Conservation (phyloP, 2,797 vertebrate species). For the Micromesistius poutassou region DNA sequence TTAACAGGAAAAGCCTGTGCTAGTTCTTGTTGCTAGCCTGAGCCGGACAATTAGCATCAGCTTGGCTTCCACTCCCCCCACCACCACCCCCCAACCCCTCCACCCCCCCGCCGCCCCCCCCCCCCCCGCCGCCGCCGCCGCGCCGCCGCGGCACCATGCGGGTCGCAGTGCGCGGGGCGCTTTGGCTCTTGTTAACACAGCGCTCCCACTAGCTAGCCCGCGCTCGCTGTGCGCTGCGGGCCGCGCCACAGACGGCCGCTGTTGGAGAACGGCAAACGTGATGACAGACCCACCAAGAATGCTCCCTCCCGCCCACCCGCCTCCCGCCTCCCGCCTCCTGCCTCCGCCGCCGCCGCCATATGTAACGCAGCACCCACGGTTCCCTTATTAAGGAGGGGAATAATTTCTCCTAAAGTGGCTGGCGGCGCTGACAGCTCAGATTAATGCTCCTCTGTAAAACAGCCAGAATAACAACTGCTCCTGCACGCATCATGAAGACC, state of each 20-base stretch:
- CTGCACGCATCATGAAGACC: constrained; percentile 73
- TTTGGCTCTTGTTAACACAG: constrained; percentile 59
- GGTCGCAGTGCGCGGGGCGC: constrained; percentile 41
- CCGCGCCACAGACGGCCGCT: constrained; percentile 62
- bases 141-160: constrained; percentile 42
- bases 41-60: constrained; percentile 28
- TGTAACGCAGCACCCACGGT: constrained; percentile 70
- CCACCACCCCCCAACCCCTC: too few relatives aligned
- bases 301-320: too few relatives aligned
- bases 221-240: constrained; percentile 41
- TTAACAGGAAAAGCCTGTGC: not conserved
- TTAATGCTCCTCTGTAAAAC: constrained; percentile 69
- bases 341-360: constrained; percentile 59
- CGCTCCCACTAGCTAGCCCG: constrained; percentile 57
- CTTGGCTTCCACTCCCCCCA: constrained; percentile 41
- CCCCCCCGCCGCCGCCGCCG: constrained; percentile 18
- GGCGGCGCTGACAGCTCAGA: constrained; percentile 67
- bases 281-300: constrained; percentile 75
- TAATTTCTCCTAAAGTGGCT: constrained; percentile 71
- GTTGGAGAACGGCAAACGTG: constrained; percentile 59
- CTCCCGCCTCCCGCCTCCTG: too few relatives aligned
- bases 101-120: not conserved
- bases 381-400: constrained; percentile 73
- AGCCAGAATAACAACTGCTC: constrained; percentile 71
- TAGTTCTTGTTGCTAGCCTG: constrained; percentile 18